Evolutionary conservation across 2,113 vertebrate species (phyloP), one percentile per base, ranked within the genome.

Genomic region (Leucosticte australis): DNA sequence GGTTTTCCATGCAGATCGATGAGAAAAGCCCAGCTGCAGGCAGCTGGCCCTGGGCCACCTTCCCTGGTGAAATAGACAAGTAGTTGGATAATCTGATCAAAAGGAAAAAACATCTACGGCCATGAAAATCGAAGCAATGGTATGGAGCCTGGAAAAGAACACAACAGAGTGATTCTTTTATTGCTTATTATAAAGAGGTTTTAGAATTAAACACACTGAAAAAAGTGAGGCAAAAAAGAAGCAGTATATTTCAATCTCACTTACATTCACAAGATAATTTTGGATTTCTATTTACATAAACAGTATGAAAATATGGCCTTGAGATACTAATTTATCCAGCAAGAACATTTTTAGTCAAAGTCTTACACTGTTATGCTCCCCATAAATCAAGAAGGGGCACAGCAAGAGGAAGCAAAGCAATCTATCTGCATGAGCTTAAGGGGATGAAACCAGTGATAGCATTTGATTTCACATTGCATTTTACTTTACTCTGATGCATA

Each of bases 341-440:
- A 83, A 80, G 19, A 4, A 37, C 6, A 44, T 68, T 28, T 83
- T 81, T 60, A 12, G 10, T 84, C 28, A 39, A 73, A 62, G 9
- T 7, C 21, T 57, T 37, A 33, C 0, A 0, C 21, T 46, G 13
- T 39, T 50, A 28, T 42, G 6, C 20, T 91, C n/a, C 18, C 26
- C 20, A 21, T 89, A 83, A 83, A 83, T 50, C 14, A 71, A 68
- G 56, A 56, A 41, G 20, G 7, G 13, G 0, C 28, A 30, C 24
- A 59, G 9, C 31, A 87, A 83, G 39, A 46, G 46, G 24, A 90
- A 85, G 35, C 2, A 83, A 79, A 83, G 5, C 13, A 46, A 39
- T 39, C 10, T 41, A 17, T 57, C 30, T 57, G 37, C 12, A 22
- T 50, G 26, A 83, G 15, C 11, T 73, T 44, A 69, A 86, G 31